Percentiles rank a stretch among this genome's conserved stretches.
Conservation (phyloP, 2,888 invertebrate genomes). For the Leptinotarsa peninsularis region DNA sequence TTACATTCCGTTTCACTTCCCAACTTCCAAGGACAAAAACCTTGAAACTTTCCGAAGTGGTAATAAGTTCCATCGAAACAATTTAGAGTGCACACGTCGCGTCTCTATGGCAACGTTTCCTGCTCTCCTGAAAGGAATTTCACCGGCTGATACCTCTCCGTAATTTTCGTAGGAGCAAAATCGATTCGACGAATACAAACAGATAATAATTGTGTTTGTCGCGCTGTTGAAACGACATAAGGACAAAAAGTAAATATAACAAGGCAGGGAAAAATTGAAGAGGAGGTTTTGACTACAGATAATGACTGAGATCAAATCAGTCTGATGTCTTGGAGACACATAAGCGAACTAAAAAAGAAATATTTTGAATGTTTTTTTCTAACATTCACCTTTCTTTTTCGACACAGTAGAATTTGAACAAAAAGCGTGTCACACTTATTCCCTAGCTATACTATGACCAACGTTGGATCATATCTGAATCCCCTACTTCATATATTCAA, state of each 20-base stretch:
- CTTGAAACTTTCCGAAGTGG: slow-evolving; percentile 15
- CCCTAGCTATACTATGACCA: too few relatives aligned
- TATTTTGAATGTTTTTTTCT: too few relatives aligned
- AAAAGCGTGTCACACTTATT: too few relatives aligned
- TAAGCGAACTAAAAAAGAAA: too few relatives aligned
- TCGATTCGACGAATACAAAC: slow-evolving; percentile 35
- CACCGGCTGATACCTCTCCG: slow-evolving; percentile 29
- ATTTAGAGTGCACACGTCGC: slow-evolving; percentile 8
- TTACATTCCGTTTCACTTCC: background rate
- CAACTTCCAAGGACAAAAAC: slow-evolving; percentile 13
- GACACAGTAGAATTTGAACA: too few relatives aligned
- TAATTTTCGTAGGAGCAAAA: slow-evolving; percentile 37
- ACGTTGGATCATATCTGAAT: too few relatives aligned
- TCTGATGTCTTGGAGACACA: too few relatives aligned
- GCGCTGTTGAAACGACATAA: background rate
- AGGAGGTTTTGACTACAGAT: too few relatives aligned
- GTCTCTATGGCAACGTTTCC: slow-evolving; percentile 26
- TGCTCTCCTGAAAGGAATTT: slow-evolving; percentile 16
- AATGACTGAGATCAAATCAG: too few relatives aligned
- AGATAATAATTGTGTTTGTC: slow-evolving; percentile 22
- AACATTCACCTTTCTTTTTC: too few relatives aligned
- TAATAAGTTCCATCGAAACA: slow-evolving; percentile 5
- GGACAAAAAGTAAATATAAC: background rate
- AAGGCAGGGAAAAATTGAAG: background rate
- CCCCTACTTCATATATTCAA: too few relatives aligned